A percentile compares a stretch with the other conserved stretches of the same genome.
These are phyloP conservation scores for Microctenopoma stevenorrisi DNA, from an alignment of 2,797 vertebrate genomes.

Conservation along the genomic window DNA sequence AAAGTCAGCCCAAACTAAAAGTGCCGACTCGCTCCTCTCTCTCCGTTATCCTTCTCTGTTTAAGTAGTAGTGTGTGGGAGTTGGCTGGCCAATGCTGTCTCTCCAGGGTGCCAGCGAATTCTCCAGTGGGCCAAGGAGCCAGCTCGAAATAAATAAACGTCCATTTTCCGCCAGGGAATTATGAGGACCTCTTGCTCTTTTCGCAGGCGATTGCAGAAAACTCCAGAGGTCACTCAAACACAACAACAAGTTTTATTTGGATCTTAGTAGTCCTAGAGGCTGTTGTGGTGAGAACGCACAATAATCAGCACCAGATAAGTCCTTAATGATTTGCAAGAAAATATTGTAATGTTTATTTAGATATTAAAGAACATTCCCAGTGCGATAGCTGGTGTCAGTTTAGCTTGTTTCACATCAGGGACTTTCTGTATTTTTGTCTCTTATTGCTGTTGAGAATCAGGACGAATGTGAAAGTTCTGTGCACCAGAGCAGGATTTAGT, in stretches of 20 bases:
- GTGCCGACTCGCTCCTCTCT: slow-evolving; percentile 27
- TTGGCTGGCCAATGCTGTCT: slow-evolving; percentile 48
- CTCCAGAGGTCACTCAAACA: slow-evolving; percentile 19
- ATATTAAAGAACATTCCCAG: slow-evolving; percentile 10
- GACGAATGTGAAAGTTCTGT: neutral
- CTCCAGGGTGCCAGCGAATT: slow-evolving; percentile 64
- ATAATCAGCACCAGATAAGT: slow-evolving; percentile 3
- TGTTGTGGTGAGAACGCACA: neutral
- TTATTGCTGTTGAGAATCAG: neutral
- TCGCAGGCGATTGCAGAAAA: slow-evolving; percentile 17
- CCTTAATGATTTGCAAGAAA: slow-evolving; percentile 18
- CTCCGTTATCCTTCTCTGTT: slow-evolving; percentile 36
- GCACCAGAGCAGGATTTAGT: neutral
- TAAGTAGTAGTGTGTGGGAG: slow-evolving; percentile 73
- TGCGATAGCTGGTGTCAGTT: neutral
- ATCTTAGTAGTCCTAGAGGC: neutral
- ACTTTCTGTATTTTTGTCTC: neutral
- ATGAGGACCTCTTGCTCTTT: slow-evolving; percentile 49
- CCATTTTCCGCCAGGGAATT: slow-evolving; percentile 48
- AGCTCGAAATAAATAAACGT: slow-evolving; percentile 57
- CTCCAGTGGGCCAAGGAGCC: slow-evolving; percentile 54
- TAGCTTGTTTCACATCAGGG: neutral
- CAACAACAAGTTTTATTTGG: slow-evolving; percentile 39
- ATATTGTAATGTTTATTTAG: slow-evolving; percentile 7
- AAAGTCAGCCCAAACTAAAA: slow-evolving; percentile 47